Percentiles rank a stretch among this genome's conserved stretches.
These are phyloP conservation scores for Allobates femoralis DNA, from an alignment of 2,797 vertebrate species.

Conservation along the genomic window DNA sequence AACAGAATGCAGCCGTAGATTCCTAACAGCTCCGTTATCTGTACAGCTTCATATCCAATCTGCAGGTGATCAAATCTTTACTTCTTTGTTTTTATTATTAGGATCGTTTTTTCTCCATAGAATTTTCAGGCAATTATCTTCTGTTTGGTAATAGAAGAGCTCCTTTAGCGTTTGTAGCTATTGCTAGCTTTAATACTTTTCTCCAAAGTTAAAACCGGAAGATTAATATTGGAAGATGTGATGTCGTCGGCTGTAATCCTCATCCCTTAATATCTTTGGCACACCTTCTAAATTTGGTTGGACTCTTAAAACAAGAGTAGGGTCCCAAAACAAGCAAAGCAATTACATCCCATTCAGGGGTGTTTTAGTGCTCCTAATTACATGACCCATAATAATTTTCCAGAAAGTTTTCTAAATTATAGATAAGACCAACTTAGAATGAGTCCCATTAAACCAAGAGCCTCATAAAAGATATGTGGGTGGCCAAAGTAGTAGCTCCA, in stretches of 20 bases:
- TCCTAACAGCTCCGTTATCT: neutral
- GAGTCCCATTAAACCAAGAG: neutral
- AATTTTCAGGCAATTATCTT: neutral
- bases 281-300: neutral
- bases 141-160: neutral
- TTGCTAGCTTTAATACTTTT: neutral
- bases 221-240: neutral
- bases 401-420: neutral
- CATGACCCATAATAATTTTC: neutral
- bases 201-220: neutral
- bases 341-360: too few relatives aligned
- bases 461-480: neutral
- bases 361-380: neutral
- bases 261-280: neutral
- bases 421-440: neutral
- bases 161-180: neutral
- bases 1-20: neutral
- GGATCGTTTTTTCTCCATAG: neutral
- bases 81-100: neutral
- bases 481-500: neutral
- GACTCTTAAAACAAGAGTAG: neutral
- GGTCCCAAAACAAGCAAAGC: too few relatives aligned
- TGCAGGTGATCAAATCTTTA: conserved; percentile 9
- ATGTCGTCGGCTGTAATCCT: neutral
- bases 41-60: conserved; percentile 8